Evolutionary conservation across 2,113 vertebrate species (phyloP), one percentile per base, ranked within the genome.

Genomic region (Sigmodon hispidus): DNA sequence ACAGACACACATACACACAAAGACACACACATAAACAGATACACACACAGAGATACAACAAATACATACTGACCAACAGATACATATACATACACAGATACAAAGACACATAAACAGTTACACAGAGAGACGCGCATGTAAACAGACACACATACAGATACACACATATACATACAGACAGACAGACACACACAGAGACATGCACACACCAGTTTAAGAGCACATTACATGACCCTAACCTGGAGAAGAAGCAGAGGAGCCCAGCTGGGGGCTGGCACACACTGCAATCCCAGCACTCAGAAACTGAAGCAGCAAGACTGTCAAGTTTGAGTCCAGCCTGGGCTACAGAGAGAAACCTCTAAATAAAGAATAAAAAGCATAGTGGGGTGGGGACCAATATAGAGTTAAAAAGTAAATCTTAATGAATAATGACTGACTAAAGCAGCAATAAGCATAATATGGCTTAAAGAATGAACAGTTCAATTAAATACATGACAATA

Each of bases 141-240:
- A 9, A 75, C 29, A 75, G 21, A 48, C 45, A 48, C n/a, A n/a
- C n/a, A 3, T 26, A 77, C 57, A 63, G 11, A 61, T 22, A 9
- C n/a, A 16, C 9, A 55, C 15, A 52, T 3, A 17, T 11, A 55
- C 29, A 13, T 0, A 45, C 0, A 24, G 15, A 19, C 31, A 22
- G 10, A 76, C 72, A 69, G 13, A 36, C 13, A 69, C 29, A 77
- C 13, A 21, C 31, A 10, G n/a, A n/a, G n/a, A n/a, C 50, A 22
- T 29, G 17, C 57, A 85, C 57, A 70, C n/a, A 24, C 61, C 70
- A 76, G 6, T 48, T 80, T 65, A 29, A 73, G 11, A 86, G 16
- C 63, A 45, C 7, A 24, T 77, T 65, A 63, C 19, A 59, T 15
- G 36, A 59, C 36, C 73, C 73, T 76, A 48, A 76, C 26, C 43